Conservation (phyloP, 2,888 invertebrate genomes). For the Luffia ferchaultella region DNA sequence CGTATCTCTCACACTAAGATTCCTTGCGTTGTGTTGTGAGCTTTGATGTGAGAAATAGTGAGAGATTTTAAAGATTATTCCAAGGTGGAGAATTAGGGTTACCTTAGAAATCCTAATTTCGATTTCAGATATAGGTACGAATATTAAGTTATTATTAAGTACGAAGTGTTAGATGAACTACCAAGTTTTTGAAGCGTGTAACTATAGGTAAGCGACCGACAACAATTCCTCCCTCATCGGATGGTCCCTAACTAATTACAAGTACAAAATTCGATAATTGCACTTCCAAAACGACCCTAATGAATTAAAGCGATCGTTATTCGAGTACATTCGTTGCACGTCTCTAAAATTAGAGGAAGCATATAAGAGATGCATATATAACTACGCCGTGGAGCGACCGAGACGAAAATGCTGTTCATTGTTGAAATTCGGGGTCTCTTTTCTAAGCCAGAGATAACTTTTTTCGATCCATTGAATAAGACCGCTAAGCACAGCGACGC, state of each 20-base stretch:
- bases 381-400: neutral
- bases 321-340: constrained; percentile 17
- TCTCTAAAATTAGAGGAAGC: neutral
- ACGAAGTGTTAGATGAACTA: no score
- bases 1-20: no score
- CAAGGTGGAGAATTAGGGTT: no score
- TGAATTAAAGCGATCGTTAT: constrained; percentile 24
- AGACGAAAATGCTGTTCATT: neutral
- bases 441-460: constrained; percentile 1
- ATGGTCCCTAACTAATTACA: constrained; percentile 3
- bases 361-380: neutral
- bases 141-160: no score
- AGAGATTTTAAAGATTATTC: no score
- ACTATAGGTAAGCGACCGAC: no score
- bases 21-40: no score
- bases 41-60: no score
- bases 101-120: no score
- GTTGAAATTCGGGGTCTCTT: constrained; percentile 3
- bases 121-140: no score
- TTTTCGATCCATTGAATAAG: constrained; percentile 6
- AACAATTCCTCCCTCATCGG: no score
- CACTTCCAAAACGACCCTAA: constrained; percentile 20
- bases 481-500: constrained; percentile 4
- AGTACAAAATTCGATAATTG: constrained; percentile 15
- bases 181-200: no score